Base-by-base conservation (phyloP, 2,888 invertebrate species). In the Dendrolimus pini region DNA sequence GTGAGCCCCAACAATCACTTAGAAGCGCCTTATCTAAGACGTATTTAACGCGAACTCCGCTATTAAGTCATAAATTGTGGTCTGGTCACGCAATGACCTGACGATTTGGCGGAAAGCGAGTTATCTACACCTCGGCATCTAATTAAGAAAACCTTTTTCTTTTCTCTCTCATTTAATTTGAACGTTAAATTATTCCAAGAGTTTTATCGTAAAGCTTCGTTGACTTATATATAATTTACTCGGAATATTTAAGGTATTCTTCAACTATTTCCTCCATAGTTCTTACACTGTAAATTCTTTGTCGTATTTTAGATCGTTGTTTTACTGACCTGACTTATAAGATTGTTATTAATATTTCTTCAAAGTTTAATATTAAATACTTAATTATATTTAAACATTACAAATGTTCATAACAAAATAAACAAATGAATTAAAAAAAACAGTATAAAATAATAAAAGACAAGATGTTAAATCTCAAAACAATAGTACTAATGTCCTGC, bases 1-100 rank as follows among this genome's bases (percentile, higher is more conserved):
- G 89, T 88, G 89, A 88, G 83, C 78, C 83, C 88, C 89, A 89
- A 89, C 89, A 89, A 89, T 90, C 89, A 90, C 89, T 89, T 89
- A 90, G 85, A 85, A 80, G 82, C 83, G 80, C 85, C 89, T 90
- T 89, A 89, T 89, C 89, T 89, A 83, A 88, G 86, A 71, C 83
- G 85, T 89, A 87, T 87, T 89, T 89, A 89, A 85, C 85, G 87
- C 83, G 76, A 81, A 82, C 83, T 82, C 74, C 71, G 78, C 87
- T 89, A 90, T 90, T 89, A 89, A 90, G 89, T 87, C 88, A 89
- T 90, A 89, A 90, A 89, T 90, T 85, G 82, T 80, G 66, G 66
- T 65, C 70, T 63, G 82, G 89, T 85, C 89, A 90, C 89, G 89
- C 89, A 81, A 89, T 72, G 73, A 75, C 69, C 86, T 83, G 85